These are phyloP conservation scores for Mechanitis messenoides DNA, from an alignment of 2,888 invertebrate species.

Conservation along the genomic window DNA sequence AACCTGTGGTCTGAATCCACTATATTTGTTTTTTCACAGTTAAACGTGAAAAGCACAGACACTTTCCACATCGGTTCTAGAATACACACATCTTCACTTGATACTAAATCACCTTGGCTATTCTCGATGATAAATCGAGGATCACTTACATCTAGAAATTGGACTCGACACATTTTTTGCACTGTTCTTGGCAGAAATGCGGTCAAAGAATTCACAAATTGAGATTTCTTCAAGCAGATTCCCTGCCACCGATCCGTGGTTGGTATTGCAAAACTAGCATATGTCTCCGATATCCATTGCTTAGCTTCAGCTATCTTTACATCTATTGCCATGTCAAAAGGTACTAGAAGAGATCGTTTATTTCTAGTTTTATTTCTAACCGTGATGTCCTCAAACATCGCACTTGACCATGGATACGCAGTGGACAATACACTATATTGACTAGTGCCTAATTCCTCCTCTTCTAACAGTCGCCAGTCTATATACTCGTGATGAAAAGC, in stretches of 20 bases:
- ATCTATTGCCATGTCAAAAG: conserved; percentile 78
- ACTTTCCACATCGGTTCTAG: conserved; percentile 90
- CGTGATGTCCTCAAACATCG: conserved; percentile 71
- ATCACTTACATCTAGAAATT: conserved; percentile 87
- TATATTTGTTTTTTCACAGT: conserved; percentile 80
- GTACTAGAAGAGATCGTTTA: conserved; percentile 65
- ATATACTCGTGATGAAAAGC: conserved; percentile 50
- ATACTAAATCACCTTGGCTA: conserved; percentile 87
- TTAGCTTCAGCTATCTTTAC: conserved; percentile 84
- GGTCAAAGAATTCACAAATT: conserved; percentile 86
- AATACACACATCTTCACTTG: conserved; percentile 86
- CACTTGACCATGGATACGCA: conserved; percentile 74
- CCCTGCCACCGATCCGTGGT: conserved; percentile 87
- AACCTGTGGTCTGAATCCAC: conserved; percentile 87
- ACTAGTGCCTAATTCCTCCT: conserved; percentile 65
- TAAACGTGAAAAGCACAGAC: conserved; percentile 81
- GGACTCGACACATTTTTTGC: conserved; percentile 83
- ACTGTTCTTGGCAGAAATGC: conserved; percentile 87
- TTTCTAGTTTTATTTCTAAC: conserved; percentile 71
- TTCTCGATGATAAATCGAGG: conserved; percentile 85
- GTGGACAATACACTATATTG: conserved; percentile 67
- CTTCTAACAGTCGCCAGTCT: conserved; percentile 71
- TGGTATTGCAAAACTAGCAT: conserved; percentile 91
- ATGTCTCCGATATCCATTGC: conserved; percentile 91
- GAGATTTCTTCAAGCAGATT: conserved; percentile 87